These are phyloP conservation scores for Hydrolagus colliei DNA, from an alignment of 2,797 vertebrate genomes.

Conservation along the genomic window DNA sequence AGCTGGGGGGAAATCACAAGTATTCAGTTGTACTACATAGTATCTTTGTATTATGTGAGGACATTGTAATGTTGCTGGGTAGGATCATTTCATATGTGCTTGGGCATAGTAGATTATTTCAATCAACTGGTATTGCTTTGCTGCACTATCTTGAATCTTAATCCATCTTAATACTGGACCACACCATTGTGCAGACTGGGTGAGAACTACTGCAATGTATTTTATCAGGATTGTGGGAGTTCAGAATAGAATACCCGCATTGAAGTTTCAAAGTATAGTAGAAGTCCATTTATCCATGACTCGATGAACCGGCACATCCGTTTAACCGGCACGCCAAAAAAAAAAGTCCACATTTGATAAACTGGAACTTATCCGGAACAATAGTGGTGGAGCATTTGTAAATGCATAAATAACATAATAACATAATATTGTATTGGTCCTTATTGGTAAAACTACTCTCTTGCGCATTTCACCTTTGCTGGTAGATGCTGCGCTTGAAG, in stretches of 20 bases:
- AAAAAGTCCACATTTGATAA: too few species aligned
- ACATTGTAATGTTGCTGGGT: background rate
- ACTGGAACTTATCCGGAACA: too few species aligned
- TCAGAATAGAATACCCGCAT: background rate
- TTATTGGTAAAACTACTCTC: too few species aligned
- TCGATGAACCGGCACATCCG: too few species aligned
- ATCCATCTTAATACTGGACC: background rate
- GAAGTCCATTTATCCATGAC: too few species aligned
- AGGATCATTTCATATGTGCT: background rate
- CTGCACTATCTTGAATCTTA: background rate
- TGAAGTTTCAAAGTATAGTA: background rate
- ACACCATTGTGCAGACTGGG: background rate
- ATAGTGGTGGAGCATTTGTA: too few species aligned
- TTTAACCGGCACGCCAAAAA: too few species aligned
- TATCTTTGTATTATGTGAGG: background rate
- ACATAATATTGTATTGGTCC: too few species aligned
- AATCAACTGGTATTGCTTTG: background rate
- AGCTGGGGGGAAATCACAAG: background rate
- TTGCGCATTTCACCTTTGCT: too few species aligned
- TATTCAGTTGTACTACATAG: background rate
- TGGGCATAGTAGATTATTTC: background rate
- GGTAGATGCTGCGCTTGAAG: too few species aligned
- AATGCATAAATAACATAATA: too few species aligned
- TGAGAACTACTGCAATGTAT: background rate
- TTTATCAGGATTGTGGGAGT: background rate